Base-by-base conservation (phyloP, 2,888 invertebrate species). In the Kryphioiulus occultus region DNA sequence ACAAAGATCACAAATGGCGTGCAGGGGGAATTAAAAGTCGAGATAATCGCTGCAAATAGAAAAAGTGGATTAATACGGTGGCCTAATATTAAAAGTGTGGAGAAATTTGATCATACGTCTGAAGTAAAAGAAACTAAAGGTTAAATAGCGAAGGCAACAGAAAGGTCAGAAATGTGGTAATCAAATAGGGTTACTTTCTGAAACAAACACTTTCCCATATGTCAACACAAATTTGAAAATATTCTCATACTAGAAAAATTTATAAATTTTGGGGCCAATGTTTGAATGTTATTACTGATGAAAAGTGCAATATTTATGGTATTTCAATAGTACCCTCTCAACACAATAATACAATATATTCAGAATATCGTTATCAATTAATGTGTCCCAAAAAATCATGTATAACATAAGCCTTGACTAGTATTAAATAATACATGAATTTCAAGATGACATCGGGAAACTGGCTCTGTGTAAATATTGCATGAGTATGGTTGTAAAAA, bases 21-120 rank as follows among this genome's bases (percentile, higher is more conserved):
- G 86, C 86, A 86, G 86, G 86, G 78, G 39, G 26, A 85, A 42
- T 85, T 87, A 87, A 87, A 87, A 83, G 83, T 87, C 86, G 86
- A 87, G 83, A 83, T 59, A 83, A 87, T 87, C 87, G 42, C 87
- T 87, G 87, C 83, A 87, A 87, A 85, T 35, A 83, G 68, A 87
- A 87, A 87, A 86, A 35, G 53, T 53, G 44, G 47, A 86, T 53
- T 53, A 86, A 78, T 78, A 78, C 17, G 78, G 30, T 78, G 30
- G 78, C 78, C 30, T 30, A 26, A 78, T 17, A 78, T 78, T 78
- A 78, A 32, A 30, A 78, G 78, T 30, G 26, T 68, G 30, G 30
- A 78, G 15, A 78, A 78, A 78, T 78, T 78, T n/a, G 30, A 78
- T 26, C 78, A 78, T 78, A 30, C 2, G 26, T 10, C 26, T 5